Percentiles rank a stretch among this genome's conserved stretches.
phyloP scores from a whole-genome alignment of 2,797 vertebrate species.

The Cuculus canorus region DNA sequence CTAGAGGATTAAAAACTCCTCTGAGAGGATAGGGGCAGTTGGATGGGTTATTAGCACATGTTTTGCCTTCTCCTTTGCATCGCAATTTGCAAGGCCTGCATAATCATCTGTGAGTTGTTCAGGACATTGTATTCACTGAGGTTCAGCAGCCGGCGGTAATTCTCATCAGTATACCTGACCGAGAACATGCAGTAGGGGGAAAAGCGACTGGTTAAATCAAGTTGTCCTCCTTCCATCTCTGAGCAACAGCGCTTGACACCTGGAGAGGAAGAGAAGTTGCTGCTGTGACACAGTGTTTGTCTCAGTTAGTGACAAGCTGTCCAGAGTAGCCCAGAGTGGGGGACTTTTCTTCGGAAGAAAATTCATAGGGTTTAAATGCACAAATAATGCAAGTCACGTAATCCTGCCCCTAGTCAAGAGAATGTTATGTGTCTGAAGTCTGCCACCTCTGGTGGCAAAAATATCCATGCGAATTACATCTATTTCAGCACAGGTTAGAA shows the following conservation, averaged over 20 bases:
- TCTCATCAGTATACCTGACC: conserved; percentile 76
- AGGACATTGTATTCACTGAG: conserved; percentile 83
- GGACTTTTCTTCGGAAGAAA: neutral
- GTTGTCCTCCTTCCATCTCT: conserved; percentile 80
- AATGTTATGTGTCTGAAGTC: neutral
- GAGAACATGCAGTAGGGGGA: conserved; percentile 83
- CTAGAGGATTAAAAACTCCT: neutral
- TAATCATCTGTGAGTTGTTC: conserved; percentile 82
- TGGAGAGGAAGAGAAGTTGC: neutral
- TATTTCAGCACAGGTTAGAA: too few relatives aligned
- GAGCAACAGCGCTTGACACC: conserved; percentile 77
- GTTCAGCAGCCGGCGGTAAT: conserved; percentile 80
- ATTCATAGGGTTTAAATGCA: neutral
- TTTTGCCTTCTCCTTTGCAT: conserved; percentile 73
- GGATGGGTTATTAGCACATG: neutral
- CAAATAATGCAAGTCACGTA: neutral
- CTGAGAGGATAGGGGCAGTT: neutral
- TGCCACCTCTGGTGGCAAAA: too few relatives aligned
- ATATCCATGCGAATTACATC: too few relatives aligned
- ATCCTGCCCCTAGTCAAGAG: neutral
- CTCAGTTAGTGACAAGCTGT: neutral
- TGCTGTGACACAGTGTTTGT: neutral
- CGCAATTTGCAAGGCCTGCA: conserved; percentile 70
- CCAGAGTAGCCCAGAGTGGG: neutral
- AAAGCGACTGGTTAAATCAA: conserved; percentile 75